Base-by-base conservation (phyloP, 2,888 invertebrate genomes). In the Trilocha varians region DNA sequence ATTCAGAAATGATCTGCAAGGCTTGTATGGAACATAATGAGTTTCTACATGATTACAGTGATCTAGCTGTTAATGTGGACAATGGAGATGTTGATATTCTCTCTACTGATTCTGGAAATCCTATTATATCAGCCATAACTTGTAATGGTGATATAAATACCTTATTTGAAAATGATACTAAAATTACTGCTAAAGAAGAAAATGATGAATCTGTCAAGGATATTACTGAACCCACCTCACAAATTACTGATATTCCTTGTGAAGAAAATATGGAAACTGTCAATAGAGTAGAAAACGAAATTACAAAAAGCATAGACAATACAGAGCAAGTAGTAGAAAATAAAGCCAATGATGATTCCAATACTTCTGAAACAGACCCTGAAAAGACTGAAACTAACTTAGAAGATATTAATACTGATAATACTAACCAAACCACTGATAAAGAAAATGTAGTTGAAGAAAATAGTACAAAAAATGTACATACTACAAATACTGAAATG, bases 1-100 rank as follows among this genome's bases (percentile, higher is more conserved):
- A 91, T 66, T 87, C 89, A 40, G 97, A 97, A 86, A 92, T 97
- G 91, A 89, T 94, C 40, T 97, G 97, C 69, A 89, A 88, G 40
- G 68, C 59, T 2, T 97, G 97, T 62, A 92, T 95, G 88, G 83
- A 88, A n/a, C 87, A 88, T 42, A 90, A 93, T 76, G 83, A 88
- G 8, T 95, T 96, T 66, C 75, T 96, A 13, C 87, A 90, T 69
- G 87, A 90, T 62, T 96, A 96, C 62, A 87, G 88, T 46, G 78
- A 78, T 0, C 59, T 88, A 39, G 73, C 83, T 52, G 67, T 82
- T 13, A 75, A 72, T 55, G 50, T 47, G 53, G 78, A 78, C 46
- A 45, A 46, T 44, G 59, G 41, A 38, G 63, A 70, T 49, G 57
- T 74, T 40, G 72, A 74, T 51, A 50, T 66, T 40, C 41, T 57